These are phyloP conservation scores for Scaptodrosophila lebanonensis DNA, from an alignment of 1,140 invertebrate genomes.

Conservation along the genomic window DNA sequence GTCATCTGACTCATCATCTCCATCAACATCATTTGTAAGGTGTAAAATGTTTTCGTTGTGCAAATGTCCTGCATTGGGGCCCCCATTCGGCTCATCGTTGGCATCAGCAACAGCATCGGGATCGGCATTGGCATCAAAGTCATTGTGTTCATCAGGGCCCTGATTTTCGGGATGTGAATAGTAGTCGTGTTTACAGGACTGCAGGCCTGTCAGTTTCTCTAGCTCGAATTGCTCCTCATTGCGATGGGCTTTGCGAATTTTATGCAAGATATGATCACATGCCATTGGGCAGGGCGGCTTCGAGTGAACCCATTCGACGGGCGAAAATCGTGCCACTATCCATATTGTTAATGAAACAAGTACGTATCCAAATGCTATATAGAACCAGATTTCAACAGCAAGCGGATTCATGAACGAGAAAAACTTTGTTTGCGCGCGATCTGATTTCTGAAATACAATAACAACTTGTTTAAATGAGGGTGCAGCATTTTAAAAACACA, in stretches of 20 bases:
- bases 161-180: not conserved
- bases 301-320: slow-evolving; percentile 91
- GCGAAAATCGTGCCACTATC: slow-evolving; percentile 95
- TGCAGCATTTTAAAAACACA: not conserved
- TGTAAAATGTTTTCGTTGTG: not conserved
- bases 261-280: slow-evolving; percentile 55
- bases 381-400: slow-evolving; percentile 96
- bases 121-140: not conserved
- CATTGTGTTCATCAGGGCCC: not conserved
- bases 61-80: no score
- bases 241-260: slow-evolving; percentile 37
- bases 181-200: no score
- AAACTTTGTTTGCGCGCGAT: slow-evolving; percentile 79
- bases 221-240: slow-evolving; percentile 39
- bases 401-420: slow-evolving; percentile 98
- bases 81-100: not conserved
- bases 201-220: not conserved
- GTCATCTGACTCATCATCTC: slow-evolving; percentile 40
- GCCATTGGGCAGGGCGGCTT: slow-evolving; percentile 55
- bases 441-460: slow-evolving; percentile 65
- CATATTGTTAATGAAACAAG: slow-evolving; percentile 95
- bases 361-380: slow-evolving; percentile 93
- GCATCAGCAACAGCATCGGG: slow-evolving; percentile 3
- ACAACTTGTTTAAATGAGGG: not conserved
- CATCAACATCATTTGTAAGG: slow-evolving; percentile 4